Evolutionary conservation across 2,113 vertebrate genomes (phyloP).

Genomic region (Uria aalge): DNA sequence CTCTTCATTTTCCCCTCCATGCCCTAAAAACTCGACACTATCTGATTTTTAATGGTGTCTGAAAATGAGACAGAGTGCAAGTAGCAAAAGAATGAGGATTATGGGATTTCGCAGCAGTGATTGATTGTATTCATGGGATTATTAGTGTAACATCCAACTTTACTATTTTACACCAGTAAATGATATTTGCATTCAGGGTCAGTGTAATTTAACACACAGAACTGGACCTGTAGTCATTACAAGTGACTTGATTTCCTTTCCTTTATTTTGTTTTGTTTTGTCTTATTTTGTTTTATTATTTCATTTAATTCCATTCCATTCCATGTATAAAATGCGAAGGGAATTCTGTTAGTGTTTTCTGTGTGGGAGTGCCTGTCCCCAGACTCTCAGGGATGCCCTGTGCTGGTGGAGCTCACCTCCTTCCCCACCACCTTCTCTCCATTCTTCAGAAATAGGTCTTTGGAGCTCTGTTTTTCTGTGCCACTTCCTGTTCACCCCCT

Average conservation of each 20-base stretch:
- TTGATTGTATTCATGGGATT: neutral
- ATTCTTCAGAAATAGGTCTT: neutral
- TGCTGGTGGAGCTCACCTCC: neutral
- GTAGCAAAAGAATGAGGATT: neutral
- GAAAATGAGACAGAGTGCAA: neutral
- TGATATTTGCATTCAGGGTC: neutral
- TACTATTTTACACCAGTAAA: neutral
- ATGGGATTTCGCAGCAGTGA: neutral
- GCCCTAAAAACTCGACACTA: neutral
- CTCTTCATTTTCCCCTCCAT: neutral
- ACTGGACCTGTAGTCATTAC: neutral
- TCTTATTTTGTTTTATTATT: neutral
- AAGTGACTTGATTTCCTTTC: neutral
- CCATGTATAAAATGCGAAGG: neutral
- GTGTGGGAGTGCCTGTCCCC: fast-evolving
- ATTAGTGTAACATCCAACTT: neutral
- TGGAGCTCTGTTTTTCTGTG: neutral
- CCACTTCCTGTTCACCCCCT: neutral
- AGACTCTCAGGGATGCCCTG: neutral
- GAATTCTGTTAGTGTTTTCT: neutral
- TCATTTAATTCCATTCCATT: neutral
- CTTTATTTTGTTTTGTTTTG: neutral
- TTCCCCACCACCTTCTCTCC: neutral
- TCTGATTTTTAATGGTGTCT: neutral
- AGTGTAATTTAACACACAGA: neutral